Base-by-base conservation (phyloP, 2,888 invertebrate species). In the Carcina quercana region DNA sequence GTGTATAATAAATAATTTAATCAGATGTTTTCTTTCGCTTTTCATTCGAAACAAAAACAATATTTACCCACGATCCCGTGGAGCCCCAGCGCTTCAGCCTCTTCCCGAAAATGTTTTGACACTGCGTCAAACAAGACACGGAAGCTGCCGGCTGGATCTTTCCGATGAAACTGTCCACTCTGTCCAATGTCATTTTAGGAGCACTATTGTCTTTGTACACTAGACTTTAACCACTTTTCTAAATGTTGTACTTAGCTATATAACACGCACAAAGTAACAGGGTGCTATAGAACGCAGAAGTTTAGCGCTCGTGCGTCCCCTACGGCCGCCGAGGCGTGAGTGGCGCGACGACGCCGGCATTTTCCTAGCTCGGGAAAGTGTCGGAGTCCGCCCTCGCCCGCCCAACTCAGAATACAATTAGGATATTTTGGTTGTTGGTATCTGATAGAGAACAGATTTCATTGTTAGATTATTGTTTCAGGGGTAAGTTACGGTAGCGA, bases 61-160 rank as follows among this genome's bases (percentile, higher is more conserved):
- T n/a, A n/a, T n/a, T 85, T 80, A 91, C 91, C 91, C 91, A 91
- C 50, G 91, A 91, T 59, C 91, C 91, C 1, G 90, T 89, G 40
- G 90, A 90, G 39, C 89, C 89, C 91, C 91, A 91, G 64, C 91
- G 82, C 55, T 89, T 86, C 34, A 91, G 80, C 52, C 88, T 83
- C 47, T 88, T 87, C 35, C 89, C 88, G 60, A 89, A 88, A 62
- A 89, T 86, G 68, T 88, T 88, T 69, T 88, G 88, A 58, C 78
- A 89, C 75, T 82, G 83, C 39, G 83, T 82, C 51, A 85, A 65
- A 45, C 85, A 85, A 37, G 85, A 85, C 35, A 85, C 83, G 13
- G 85, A 85, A 21, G 82, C 64, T 4, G 85, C 85, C 40, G 82
- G 79, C 57, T 82, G 82, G 40, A 83, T 82, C 54, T 82, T 82